Evolutionary conservation across 2,888 invertebrate species (phyloP).

Genomic region (Colletes collaris): DNA sequence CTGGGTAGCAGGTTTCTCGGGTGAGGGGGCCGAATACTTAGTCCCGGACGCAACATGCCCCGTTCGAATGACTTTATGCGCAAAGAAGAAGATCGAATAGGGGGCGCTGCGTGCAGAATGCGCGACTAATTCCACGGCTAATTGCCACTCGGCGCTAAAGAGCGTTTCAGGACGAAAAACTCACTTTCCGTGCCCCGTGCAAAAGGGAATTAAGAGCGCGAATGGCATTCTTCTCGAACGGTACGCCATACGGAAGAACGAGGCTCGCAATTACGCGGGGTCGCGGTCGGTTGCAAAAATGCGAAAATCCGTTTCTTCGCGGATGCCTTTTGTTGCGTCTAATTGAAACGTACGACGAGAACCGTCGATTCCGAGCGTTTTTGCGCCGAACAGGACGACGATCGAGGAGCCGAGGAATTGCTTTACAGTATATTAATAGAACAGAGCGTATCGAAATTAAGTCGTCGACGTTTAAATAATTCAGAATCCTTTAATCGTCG

Average conservation of each 20-base stretch:
- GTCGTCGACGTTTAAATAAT: too few relatives aligned
- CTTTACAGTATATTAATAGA: neutral
- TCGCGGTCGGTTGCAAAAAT: conserved; percentile 45
- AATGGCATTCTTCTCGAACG: conserved; percentile 61
- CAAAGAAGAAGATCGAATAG: conserved; percentile 25
- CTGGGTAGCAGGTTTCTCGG: too few relatives aligned
- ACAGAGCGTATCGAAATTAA: too few relatives aligned
- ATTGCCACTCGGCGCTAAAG: conserved; percentile 67
- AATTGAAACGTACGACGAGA: conserved; percentile 48
- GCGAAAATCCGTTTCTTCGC: conserved; percentile 39
- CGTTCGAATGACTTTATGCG: conserved; percentile 54
- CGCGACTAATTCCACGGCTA: conserved; percentile 64
- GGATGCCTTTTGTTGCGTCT: conserved; percentile 33
- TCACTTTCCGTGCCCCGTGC: conserved; percentile 56
- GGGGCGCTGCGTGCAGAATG: conserved; percentile 38
- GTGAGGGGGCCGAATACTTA: too few relatives aligned
- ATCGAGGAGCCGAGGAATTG: too few relatives aligned
- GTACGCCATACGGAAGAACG: conserved; percentile 47
- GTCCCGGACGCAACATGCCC: neutral
- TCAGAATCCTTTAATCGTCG: too few relatives aligned
- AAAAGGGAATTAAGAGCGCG: conserved; percentile 62
- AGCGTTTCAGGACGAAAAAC: conserved; percentile 63
- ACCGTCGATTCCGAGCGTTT: conserved; percentile 22
- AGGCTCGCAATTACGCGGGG: conserved; percentile 48
- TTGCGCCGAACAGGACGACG: neutral